These are phyloP conservation scores for Crepidodera aurea DNA, from an alignment of 2,888 invertebrate genomes.

Conservation along the genomic window DNA sequence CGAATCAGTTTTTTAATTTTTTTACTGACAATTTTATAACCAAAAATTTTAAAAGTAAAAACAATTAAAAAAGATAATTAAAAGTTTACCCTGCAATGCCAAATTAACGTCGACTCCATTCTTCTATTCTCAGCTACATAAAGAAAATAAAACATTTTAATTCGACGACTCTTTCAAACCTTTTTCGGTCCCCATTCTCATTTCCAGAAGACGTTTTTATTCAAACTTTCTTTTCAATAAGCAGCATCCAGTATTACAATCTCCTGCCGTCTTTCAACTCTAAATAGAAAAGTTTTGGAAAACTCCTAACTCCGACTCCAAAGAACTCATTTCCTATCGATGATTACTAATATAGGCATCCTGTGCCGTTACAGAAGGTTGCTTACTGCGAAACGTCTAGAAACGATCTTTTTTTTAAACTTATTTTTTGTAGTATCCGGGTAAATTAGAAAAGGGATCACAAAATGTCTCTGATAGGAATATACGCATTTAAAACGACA, in stretches of 20 bases:
- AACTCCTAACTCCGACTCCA: slow-evolving; percentile 11
- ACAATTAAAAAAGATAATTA: too few species aligned
- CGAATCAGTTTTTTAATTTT: too few species aligned
- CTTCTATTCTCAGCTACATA: background rate
- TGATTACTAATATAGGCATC: slow-evolving; percentile 29
- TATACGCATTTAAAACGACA: too few species aligned
- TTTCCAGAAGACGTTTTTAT: slow-evolving; percentile 21
- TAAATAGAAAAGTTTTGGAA: slow-evolving; percentile 23
- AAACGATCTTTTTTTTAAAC: background rate
- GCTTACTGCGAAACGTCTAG: slow-evolving; percentile 3
- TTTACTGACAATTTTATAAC: too few species aligned
- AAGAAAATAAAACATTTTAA: slow-evolving; percentile 17
- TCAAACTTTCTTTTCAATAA: slow-evolving; percentile 27
- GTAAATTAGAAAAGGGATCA: background rate
- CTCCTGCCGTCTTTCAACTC: slow-evolving; percentile 19
- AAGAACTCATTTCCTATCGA: slow-evolving; percentile 29
- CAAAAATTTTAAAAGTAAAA: too few species aligned
- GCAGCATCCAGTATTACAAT: slow-evolving; percentile 27
- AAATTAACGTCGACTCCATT: slow-evolving; percentile 6
- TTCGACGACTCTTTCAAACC: slow-evolving; percentile 7
- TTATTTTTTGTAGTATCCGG: background rate
- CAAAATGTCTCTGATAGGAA: background rate
- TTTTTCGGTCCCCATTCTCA: slow-evolving; percentile 17
- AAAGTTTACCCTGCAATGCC: background rate
- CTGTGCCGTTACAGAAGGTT: slow-evolving; percentile 4